These are phyloP conservation scores for Sebastolobus alascanus DNA, from an alignment of 2,797 vertebrate genomes.

Conservation along the genomic window DNA sequence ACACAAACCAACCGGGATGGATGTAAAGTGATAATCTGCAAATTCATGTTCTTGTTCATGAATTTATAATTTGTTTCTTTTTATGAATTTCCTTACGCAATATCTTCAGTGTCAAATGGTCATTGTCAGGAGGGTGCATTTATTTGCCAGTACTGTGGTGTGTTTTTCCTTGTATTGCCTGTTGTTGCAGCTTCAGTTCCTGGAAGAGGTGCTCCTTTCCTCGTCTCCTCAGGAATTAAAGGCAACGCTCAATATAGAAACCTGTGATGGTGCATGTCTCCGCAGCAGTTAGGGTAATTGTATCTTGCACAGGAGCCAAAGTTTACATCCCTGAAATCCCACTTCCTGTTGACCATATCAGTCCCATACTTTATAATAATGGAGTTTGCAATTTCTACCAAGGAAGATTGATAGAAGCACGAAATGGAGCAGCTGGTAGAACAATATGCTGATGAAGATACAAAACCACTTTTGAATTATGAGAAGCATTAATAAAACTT, in stretches of 20 bases:
- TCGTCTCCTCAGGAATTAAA: conserved; percentile 12
- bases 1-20: conserved; percentile 22
- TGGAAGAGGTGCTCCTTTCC: conserved; percentile 10
- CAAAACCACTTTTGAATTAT: not conserved
- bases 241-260: not conserved
- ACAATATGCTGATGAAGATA: not conserved
- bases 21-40: conserved; percentile 35
- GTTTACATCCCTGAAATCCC: not conserved
- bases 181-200: conserved; percentile 11
- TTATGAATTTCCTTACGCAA: not conserved
- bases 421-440: no score
- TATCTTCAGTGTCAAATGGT: not conserved
- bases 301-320: not conserved
- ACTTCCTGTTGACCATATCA: not conserved
- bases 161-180: conserved; percentile 15
- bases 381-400: not conserved
- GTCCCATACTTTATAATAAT: not conserved
- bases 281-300: not conserved
- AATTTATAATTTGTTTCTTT: not conserved
- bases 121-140: not conserved
- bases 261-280: not conserved
- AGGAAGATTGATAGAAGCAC: not conserved
- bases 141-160: not conserved
- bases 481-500: not conserved
- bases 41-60: conserved; percentile 19